Base-by-base conservation (phyloP, 2,113 vertebrate species). In the Serilophus lunatus region DNA sequence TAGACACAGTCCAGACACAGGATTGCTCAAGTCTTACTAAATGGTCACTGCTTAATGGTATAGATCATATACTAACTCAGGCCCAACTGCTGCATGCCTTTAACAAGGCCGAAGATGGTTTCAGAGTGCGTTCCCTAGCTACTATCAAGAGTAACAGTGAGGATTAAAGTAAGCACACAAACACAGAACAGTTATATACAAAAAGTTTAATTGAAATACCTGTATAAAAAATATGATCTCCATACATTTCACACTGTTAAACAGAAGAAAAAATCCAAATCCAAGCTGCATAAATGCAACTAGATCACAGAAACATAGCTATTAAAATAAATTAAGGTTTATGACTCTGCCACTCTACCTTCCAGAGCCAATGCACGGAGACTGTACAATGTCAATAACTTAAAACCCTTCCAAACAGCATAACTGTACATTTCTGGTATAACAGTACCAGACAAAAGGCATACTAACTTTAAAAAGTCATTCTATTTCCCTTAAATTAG, bases 191-290 rank as follows among this genome's bases (percentile, higher is more conserved):
- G 3, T 97, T 98, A 97, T 98, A 97, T 99, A 99, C 98, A 98
- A 99, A 99, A 98, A 97, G 93, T 99, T 99, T 99, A 99, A 99
- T 99, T 99, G 98, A 99, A 99, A 99, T 98, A 98, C 98, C 98
- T 98, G 98, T 99, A 99, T 99, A 98, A 99, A 99, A 99, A 99
- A 99, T 99, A 99, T 97, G 98, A 98, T 99, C 98, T 99, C 98
- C 98, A 98, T 99, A 98, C 98, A 97, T 98, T 97, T 98, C 98
- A 98, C 98, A 98, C 98, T 97, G 97, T 97, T 98, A 96, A 98
- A 98, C 96, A 96, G 96, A 98, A 98, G 96, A 93, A 96, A 97
- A 97, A 96, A 86, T 97, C 94, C 97, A 97, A 97, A 94, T 96
- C 95, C 97, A 97, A 93, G 97, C 97, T 98, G 97, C 98, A 98